Conservation (phyloP, 2,797 vertebrate genomes). For the Pyrocephalus nanus region DNA sequence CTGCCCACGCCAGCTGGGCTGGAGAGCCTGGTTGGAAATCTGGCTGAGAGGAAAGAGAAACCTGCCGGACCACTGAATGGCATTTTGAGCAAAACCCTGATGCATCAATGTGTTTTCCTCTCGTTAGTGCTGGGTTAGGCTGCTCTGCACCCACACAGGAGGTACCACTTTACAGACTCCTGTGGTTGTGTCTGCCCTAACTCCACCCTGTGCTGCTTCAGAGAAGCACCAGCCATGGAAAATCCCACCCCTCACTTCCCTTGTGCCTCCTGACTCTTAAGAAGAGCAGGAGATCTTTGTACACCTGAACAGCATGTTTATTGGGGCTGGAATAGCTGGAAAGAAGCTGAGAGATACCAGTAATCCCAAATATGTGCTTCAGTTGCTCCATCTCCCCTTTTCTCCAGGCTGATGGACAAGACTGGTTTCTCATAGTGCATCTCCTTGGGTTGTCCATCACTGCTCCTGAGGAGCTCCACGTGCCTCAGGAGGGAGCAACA, state of each 20-base stretch:
- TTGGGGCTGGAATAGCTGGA: background rate
- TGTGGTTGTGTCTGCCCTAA: rapidly evolving
- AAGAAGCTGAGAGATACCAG: background rate
- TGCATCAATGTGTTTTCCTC: background rate
- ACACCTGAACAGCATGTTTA: background rate
- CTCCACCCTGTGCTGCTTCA: background rate
- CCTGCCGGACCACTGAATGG: rapidly evolving
- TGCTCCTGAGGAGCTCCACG: background rate
- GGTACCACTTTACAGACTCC: background rate
- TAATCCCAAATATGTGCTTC: background rate
- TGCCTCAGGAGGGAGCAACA: background rate
- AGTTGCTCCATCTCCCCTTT: background rate
- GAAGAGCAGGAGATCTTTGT: background rate
- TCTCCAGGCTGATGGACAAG: background rate
- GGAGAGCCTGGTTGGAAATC: background rate
- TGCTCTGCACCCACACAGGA: rapidly evolving
- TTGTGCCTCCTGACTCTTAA: background rate
- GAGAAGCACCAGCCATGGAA: no score
- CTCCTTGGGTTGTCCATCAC: background rate
- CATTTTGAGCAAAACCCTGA: background rate
- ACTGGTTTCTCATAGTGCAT: background rate
- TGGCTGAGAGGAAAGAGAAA: background rate
- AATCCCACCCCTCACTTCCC: background rate
- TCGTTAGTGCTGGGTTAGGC: background rate
- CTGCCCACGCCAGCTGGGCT: rapidly evolving